Evolutionary conservation across 2,888 invertebrate genomes (phyloP).

Genomic region (Dasypolia templi): DNA sequence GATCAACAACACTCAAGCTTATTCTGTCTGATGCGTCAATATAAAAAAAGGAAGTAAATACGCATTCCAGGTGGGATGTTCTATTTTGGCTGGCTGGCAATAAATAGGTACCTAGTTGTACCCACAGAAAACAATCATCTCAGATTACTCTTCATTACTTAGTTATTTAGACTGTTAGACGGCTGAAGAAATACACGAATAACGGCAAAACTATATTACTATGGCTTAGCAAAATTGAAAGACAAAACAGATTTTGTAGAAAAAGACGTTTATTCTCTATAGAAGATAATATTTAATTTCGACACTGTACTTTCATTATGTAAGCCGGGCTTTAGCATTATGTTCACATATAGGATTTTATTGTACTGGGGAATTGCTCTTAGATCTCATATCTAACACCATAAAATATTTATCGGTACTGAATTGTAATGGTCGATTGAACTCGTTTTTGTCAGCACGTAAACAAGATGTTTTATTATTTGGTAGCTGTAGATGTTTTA

Average conservation of each 20-base stretch:
- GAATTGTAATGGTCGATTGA: constrained; percentile 34
- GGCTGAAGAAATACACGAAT: not conserved
- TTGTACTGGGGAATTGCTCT: constrained; percentile 49
- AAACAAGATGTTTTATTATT: constrained; percentile 39
- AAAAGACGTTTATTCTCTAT: not conserved
- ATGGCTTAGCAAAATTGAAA: not conserved
- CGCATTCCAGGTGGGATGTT: not conserved
- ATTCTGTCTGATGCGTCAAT: not conserved
- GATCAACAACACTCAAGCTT: not conserved
- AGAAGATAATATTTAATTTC: constrained; percentile 1
- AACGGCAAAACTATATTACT: not conserved
- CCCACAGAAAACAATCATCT: not conserved
- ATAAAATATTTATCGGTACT: constrained; percentile 51
- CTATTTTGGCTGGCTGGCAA: not conserved
- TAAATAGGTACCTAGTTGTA: no score
- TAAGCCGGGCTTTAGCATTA: constrained; percentile 50
- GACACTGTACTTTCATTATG: constrained; percentile 14
- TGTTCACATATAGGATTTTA: constrained; percentile 50
- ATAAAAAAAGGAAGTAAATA: no score
- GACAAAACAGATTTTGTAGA: not conserved
- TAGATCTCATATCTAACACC: constrained; percentile 43
- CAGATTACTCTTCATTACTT: not conserved
- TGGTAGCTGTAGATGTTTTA: not conserved
- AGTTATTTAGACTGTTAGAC: not conserved
- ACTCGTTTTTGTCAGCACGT: constrained; percentile 27